Conservation (phyloP, 2,888 invertebrate genomes). For the Polydrusus tereticollis region DNA sequence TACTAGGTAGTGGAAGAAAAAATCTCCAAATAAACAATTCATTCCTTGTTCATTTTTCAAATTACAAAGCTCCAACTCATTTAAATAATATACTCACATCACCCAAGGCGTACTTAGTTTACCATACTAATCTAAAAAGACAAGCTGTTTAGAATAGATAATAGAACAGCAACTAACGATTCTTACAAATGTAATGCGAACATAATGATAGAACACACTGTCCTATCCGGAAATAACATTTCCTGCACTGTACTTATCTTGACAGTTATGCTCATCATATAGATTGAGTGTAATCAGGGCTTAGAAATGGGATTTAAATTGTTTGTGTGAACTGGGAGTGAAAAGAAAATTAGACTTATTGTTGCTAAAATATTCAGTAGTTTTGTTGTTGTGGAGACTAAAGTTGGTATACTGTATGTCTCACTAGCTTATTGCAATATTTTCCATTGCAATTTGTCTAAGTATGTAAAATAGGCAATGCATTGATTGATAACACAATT, state of each 20-base stretch:
- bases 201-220: conserved; percentile 42
- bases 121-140: conserved; percentile 33
- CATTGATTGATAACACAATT: too few relatives aligned
- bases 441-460: too few relatives aligned
- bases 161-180: conserved; percentile 36
- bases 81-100: too few relatives aligned
- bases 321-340: conserved; percentile 18
- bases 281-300: conserved; percentile 32
- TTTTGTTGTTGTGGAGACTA: neutral
- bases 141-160: conserved; percentile 40
- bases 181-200: conserved; percentile 41
- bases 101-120: neutral
- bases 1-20: too few relatives aligned
- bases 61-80: too few relatives aligned
- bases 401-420: too few relatives aligned
- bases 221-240: conserved; percentile 44
- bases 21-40: too few relatives aligned
- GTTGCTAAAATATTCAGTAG: neutral
- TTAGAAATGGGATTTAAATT: conserved; percentile 44
- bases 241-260: conserved; percentile 43
- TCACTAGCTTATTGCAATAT: too few relatives aligned
- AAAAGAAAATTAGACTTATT: neutral
- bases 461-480: too few relatives aligned
- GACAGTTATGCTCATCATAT: conserved; percentile 40
- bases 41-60: too few relatives aligned